Conservation (phyloP, 1,140 invertebrate genomes). For the Papilio xuthus region DNA sequence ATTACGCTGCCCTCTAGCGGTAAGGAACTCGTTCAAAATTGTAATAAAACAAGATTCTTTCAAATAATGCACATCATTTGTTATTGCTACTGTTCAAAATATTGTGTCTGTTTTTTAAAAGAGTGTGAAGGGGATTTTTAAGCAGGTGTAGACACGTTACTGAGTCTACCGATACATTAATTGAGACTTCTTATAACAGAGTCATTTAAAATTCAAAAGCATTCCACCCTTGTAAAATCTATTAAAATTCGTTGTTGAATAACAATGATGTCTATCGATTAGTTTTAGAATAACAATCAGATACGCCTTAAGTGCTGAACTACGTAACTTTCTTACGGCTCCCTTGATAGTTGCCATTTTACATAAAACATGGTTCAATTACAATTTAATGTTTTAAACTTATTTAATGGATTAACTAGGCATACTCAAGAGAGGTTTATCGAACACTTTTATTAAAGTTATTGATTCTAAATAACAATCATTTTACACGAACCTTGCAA, state of each 20-base stretch:
- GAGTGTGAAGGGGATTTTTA: no score
- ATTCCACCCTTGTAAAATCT: neutral
- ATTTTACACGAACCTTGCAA: no score
- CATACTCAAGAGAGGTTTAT: neutral
- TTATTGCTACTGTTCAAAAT: no score
- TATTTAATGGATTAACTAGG: neutral
- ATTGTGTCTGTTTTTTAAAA: no score
- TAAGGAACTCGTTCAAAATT: neutral
- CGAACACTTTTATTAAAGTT: neutral
- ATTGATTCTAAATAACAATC: no score
- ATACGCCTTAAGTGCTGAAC: slow-evolving; percentile 1
- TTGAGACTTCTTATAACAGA: neutral
- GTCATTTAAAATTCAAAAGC: neutral
- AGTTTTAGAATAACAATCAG: slow-evolving; percentile 1
- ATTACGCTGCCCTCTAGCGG: neutral
- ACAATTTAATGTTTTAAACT: slow-evolving; percentile 1
- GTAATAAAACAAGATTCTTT: neutral
- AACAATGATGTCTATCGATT: neutral
- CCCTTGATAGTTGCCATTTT: neutral
- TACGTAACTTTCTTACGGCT: slow-evolving; percentile 3
- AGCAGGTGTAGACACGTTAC: neutral
- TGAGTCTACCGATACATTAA: neutral
- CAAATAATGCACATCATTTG: no score
- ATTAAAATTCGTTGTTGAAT: slow-evolving; percentile 1
- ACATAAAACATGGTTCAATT: neutral